Conservation (phyloP, 2,888 invertebrate genomes). For the Ischnura elegans region DNA sequence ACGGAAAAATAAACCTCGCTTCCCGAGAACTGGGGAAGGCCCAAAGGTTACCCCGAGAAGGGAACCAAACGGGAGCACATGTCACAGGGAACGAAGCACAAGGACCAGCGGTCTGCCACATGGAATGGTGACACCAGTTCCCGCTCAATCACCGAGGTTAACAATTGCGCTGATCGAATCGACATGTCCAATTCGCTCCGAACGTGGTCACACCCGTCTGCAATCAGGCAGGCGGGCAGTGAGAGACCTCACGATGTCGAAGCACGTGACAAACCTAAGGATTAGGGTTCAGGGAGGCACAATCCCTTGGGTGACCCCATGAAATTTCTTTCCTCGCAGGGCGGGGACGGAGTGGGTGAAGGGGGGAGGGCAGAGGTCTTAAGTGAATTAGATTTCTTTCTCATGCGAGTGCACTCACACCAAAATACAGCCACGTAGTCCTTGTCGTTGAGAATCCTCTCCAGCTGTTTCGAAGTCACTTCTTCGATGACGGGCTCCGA, state of each 20-base stretch:
- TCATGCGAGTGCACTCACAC: conserved; percentile 87
- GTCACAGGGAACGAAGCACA: not conserved
- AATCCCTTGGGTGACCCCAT: not conserved
- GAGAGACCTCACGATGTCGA: too few species aligned
- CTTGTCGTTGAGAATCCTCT: conserved; percentile 92
- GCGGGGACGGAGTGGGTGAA: not conserved
- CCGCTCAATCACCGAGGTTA: too few species aligned
- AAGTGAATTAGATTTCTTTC: not conserved
- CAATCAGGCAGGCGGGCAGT: too few species aligned
- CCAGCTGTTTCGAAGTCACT: conserved; percentile 95
- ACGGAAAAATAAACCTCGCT: not conserved
- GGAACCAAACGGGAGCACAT: not conserved
- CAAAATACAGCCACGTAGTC: conserved; percentile 97
- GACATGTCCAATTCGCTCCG: too few species aligned
- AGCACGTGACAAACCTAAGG: not conserved
- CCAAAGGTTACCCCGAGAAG: not conserved
- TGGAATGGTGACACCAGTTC: too few species aligned
- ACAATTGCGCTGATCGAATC: too few species aligned
- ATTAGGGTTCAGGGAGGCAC: not conserved
- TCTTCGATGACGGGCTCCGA: conserved; percentile 84
- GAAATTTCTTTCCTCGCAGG: not conserved
- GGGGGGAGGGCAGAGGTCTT: not conserved
- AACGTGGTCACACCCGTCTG: too few species aligned
- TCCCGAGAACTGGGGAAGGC: not conserved
- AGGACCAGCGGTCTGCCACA: not conserved